phyloP scores from a whole-genome alignment of 2,113 vertebrate genomes.

The Onychostruthus taczanowskii region DNA sequence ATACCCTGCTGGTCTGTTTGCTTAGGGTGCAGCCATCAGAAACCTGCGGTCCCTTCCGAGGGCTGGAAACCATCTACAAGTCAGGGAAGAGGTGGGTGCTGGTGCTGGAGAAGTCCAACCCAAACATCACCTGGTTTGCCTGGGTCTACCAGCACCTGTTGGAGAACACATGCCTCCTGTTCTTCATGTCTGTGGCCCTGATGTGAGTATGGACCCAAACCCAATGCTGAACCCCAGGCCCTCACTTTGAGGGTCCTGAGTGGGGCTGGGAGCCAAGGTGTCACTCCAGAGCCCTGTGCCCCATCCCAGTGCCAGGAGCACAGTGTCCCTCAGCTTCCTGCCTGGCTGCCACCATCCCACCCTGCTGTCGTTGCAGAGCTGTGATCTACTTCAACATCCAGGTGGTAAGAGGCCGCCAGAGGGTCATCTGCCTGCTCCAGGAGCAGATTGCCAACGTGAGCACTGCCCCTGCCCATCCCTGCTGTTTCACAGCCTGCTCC shows the following conservation, averaged over 20 bases:
- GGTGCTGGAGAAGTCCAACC: constrained; percentile 71
- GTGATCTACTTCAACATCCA: constrained; percentile 90
- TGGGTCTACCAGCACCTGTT: constrained; percentile 78
- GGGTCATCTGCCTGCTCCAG: constrained; percentile 83
- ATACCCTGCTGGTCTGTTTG: neutral
- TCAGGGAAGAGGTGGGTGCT: constrained; percentile 80
- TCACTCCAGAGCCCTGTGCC: neutral
- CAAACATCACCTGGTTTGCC: constrained; percentile 73
- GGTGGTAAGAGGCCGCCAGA: constrained; percentile 85
- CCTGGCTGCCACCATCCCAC: neutral
- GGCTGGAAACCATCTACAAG: constrained; percentile 79
- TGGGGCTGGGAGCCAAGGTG: accelerated
- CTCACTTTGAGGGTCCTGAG: neutral
- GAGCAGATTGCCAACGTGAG: constrained; percentile 87
- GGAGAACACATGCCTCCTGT: constrained; percentile 85
- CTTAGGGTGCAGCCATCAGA: constrained; percentile 81
- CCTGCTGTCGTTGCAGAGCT: constrained; percentile 66
- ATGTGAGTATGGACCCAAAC: constrained; percentile 74
- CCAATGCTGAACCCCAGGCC: neutral
- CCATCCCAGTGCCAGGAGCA: accelerated
- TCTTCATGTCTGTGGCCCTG: constrained; percentile 75
- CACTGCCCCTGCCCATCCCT: accelerated
- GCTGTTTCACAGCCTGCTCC: neutral
- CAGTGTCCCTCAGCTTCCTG: neutral
- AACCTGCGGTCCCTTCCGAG: constrained; percentile 86